phyloP scores from a whole-genome alignment of 2,113 vertebrate genomes.

The Pseudonaja textilis region DNA sequence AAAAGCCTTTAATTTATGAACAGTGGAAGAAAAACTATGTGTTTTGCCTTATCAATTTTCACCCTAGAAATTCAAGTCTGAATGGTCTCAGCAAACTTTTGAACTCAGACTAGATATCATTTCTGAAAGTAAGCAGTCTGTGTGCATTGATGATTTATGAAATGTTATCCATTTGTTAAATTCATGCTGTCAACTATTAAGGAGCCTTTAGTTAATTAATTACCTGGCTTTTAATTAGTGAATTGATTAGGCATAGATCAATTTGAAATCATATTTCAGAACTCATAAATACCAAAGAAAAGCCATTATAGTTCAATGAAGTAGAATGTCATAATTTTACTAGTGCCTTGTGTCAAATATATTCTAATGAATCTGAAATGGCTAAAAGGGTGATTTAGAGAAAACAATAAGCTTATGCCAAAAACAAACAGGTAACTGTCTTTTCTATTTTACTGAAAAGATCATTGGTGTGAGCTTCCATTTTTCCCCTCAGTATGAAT shows the following conservation, averaged over 20 bases:
- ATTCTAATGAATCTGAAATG: constrained; percentile 19
- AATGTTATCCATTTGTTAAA: not conserved
- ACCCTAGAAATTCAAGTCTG: not conserved
- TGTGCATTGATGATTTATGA: rapidly evolving
- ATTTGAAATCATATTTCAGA: not conserved
- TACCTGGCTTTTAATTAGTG: constrained; percentile 19
- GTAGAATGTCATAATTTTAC: constrained; percentile 26
- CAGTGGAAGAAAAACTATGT: not conserved
- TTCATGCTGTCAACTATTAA: not conserved
- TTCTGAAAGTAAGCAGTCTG: not conserved
- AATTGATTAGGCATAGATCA: constrained; percentile 15
- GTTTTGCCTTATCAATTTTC: not conserved
- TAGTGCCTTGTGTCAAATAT: constrained; percentile 25
- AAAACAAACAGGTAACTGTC: constrained; percentile 42
- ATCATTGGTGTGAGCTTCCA: constrained; percentile 27
- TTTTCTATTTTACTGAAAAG: constrained; percentile 45
- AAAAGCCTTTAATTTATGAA: not conserved
- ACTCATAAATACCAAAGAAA: constrained; percentile 22
- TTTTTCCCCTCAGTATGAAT: constrained; percentile 35
- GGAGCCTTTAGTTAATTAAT: constrained; percentile 14
- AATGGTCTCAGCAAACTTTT: not conserved
- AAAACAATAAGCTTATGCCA: constrained; percentile 40
- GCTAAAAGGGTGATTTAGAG: constrained; percentile 27
- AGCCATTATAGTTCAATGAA: constrained; percentile 1
- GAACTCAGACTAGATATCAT: not conserved